Percentiles rank a stretch among this genome's conserved stretches.
phyloP scores from a whole-genome alignment of 2,797 vertebrate genomes.

The Malurus leucopterus region DNA sequence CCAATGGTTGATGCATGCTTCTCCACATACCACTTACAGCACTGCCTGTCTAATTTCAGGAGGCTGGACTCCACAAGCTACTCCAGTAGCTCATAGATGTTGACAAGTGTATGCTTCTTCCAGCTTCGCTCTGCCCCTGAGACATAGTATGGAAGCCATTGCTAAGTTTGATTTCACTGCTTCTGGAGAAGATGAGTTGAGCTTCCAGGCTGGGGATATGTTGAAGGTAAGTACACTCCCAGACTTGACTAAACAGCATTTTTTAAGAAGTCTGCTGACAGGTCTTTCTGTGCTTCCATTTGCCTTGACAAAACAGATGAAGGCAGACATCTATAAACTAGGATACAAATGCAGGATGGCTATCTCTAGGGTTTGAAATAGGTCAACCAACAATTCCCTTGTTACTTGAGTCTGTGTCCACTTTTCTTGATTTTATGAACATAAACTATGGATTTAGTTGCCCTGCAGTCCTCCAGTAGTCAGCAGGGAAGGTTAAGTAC shows the following conservation, averaged over 20 bases:
- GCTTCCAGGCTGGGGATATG: slow-evolving; percentile 86
- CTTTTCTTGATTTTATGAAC: not conserved
- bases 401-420: not conserved
- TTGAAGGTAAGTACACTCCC: slow-evolving; percentile 80
- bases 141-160: slow-evolving; percentile 82
- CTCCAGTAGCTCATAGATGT: not conserved
- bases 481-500: not conserved
- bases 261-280: not conserved
- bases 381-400: not conserved
- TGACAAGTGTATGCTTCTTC: slow-evolving; percentile 38
- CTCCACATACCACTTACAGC: not conserved
- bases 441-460: not conserved
- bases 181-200: slow-evolving; percentile 86
- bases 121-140: slow-evolving; percentile 18
- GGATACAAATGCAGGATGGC: not conserved
- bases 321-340: not conserved
- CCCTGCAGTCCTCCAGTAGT: not conserved
- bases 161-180: slow-evolving; percentile 88
- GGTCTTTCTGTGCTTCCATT: not conserved
- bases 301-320: not conserved
- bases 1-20: not conserved
- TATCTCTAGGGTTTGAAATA: not conserved
- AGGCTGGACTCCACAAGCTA: not conserved
- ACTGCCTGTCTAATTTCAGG: not conserved
- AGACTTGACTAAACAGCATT: not conserved